These are phyloP conservation scores for Limnephilus marmoratus DNA, from an alignment of 2,888 invertebrate genomes.

Conservation along the genomic window DNA sequence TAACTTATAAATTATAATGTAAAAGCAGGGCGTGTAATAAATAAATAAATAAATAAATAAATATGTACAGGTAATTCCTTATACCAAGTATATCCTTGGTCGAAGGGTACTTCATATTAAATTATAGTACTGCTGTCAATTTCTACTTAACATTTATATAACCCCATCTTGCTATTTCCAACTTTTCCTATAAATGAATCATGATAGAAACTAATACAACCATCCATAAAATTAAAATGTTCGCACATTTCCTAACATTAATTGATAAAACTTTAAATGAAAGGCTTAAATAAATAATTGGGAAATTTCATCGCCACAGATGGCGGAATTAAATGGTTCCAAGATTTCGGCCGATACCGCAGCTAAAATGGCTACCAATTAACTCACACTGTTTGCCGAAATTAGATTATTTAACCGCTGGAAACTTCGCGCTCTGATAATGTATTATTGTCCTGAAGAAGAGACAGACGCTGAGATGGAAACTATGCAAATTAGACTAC, in stretches of 20 bases:
- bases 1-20: no score
- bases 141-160: no score
- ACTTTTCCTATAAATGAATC: no score
- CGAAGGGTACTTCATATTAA: no score
- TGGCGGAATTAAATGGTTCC: constrained; percentile 30
- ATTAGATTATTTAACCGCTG: constrained; percentile 53
- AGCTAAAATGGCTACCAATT: constrained; percentile 53
- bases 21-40: no score
- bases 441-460: constrained; percentile 51
- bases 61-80: no score
- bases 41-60: no score
- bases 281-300: constrained; percentile 31
- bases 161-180: no score
- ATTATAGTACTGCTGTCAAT: no score
- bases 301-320: constrained; percentile 4
- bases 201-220: no score
- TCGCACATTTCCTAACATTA: not conserved
- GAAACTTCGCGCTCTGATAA: constrained; percentile 38
- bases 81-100: no score
- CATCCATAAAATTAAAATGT: not conserved
- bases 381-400: constrained; percentile 41
- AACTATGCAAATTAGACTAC: constrained; percentile 55
- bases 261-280: constrained; percentile 10
- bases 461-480: constrained; percentile 43
- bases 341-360: constrained; percentile 35